Percentiles rank a stretch among this genome's conserved stretches.
These are phyloP conservation scores for Ptychochromis oligacanthus DNA, from an alignment of 2,113 vertebrate species.

Conservation along the genomic window DNA sequence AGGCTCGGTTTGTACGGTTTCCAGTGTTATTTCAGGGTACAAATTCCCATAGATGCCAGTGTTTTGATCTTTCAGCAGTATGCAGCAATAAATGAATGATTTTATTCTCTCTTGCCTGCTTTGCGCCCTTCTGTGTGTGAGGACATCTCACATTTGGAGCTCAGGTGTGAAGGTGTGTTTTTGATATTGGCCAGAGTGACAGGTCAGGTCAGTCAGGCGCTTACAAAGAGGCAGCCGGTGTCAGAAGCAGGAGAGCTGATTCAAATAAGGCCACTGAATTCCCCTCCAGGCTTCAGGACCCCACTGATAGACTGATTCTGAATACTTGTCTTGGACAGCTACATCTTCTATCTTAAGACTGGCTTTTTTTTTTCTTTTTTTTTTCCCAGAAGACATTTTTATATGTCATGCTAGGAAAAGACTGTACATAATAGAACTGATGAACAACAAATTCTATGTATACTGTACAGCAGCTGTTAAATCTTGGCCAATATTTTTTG, in stretches of 20 bases:
- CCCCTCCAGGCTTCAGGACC: neutral
- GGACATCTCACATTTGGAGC: constrained; percentile 11
- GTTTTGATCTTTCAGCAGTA: neutral
- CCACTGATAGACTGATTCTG: neutral
- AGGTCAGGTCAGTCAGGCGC: constrained; percentile 17
- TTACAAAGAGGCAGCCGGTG: neutral
- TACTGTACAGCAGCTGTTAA: neutral
- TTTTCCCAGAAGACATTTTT: neutral
- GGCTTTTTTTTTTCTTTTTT: neutral
- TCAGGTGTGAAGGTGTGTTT: constrained; percentile 33
- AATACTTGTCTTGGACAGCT: neutral
- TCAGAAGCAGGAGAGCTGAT: constrained; percentile 4
- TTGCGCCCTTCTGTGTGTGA: neutral
- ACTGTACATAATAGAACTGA: neutral
- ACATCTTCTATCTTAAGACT: neutral
- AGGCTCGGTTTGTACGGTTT: neutral
- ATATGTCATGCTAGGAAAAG: too few species aligned
- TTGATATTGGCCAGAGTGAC: neutral
- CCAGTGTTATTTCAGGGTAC: neutral
- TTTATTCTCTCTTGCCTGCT: neutral
- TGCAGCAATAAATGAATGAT: neutral
- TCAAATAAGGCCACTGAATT: constrained; percentile 26
- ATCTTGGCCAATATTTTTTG: neutral
- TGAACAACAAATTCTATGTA: neutral
- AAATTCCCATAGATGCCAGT: neutral